Evolutionary conservation across 2,888 invertebrate species (phyloP).

Genomic region (Lottia scabra): DNA sequence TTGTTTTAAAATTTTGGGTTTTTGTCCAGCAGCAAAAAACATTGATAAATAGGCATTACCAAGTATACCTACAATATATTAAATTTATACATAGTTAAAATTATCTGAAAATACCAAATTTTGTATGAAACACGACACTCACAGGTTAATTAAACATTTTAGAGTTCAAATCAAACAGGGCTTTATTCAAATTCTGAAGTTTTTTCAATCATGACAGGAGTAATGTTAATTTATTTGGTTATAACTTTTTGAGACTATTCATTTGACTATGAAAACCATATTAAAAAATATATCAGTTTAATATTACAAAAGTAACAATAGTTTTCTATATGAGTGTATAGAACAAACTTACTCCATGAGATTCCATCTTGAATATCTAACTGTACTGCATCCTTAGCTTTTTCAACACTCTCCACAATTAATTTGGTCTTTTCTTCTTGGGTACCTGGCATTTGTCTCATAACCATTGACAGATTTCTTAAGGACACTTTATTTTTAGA

Average conservation of each 20-base stretch:
- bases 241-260: no score
- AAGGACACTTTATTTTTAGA: slow-evolving; percentile 81
- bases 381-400: slow-evolving; percentile 86
- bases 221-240: no score
- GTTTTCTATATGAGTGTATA: slow-evolving; percentile 80
- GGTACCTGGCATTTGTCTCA: slow-evolving; percentile 76
- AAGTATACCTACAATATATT: slow-evolving; percentile 72
- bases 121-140: no score
- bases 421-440: slow-evolving; percentile 72
- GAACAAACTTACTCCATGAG: slow-evolving; percentile 78
- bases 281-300: no score
- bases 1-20: slow-evolving; percentile 78
- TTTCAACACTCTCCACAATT: slow-evolving; percentile 79
- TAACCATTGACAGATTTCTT: slow-evolving; percentile 84
- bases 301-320: no score
- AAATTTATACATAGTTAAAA: no score
- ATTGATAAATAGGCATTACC: slow-evolving; percentile 87
- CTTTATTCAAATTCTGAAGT: no score
- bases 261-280: no score
- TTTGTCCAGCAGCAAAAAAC: slow-evolving; percentile 82
- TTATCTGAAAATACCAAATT: no score
- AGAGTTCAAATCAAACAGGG: no score
- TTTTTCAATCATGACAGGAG: no score
- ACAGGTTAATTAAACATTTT: no score
- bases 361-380: slow-evolving; percentile 82